These are phyloP conservation scores for Macrosiphum euphorbiae DNA, from an alignment of 2,888 invertebrate genomes.

Conservation along the genomic window DNA sequence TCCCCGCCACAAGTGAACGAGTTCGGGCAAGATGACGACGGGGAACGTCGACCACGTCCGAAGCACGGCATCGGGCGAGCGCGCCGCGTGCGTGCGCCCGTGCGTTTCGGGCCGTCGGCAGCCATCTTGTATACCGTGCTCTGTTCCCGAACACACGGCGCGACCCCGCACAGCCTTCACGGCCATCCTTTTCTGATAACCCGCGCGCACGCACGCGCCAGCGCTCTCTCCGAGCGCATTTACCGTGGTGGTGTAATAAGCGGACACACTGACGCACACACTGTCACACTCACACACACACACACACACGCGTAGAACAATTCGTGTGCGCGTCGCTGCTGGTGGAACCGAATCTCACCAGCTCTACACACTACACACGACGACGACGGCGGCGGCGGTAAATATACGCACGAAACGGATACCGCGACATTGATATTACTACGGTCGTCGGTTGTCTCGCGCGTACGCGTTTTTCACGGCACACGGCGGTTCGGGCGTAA, in stretches of 20 bases:
- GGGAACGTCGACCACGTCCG: not conserved
- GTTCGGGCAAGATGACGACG: not conserved
- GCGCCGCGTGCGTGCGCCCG: not conserved
- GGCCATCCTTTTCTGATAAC: slow-evolving; percentile 61
- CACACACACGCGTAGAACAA: slow-evolving; percentile 19
- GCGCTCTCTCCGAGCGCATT: not conserved
- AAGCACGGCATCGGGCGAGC: not conserved
- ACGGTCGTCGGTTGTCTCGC: slow-evolving; percentile 13
- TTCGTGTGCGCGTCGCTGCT: slow-evolving; percentile 55
- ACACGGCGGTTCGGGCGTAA: slow-evolving; percentile 28
- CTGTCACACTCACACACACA: not conserved
- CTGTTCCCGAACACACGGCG: not conserved
- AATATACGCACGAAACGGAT: not conserved
- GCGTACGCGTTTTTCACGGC: slow-evolving; percentile 18
- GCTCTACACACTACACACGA: slow-evolving; percentile 67
- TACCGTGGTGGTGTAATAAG: not conserved
- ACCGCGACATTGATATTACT: slow-evolving; percentile 3
- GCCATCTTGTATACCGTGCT: slow-evolving; percentile 56
- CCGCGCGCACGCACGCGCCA: slow-evolving; percentile 14
- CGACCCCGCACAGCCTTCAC: slow-evolving; percentile 3
- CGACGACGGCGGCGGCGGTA: not conserved
- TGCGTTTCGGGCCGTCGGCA: slow-evolving; percentile 19
- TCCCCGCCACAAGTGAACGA: not conserved
- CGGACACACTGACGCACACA: slow-evolving; percentile 12
- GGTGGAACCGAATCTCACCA: slow-evolving; percentile 63